phyloP scores from a whole-genome alignment of 2,797 vertebrate species.

The Acanthopagrus latus region DNA sequence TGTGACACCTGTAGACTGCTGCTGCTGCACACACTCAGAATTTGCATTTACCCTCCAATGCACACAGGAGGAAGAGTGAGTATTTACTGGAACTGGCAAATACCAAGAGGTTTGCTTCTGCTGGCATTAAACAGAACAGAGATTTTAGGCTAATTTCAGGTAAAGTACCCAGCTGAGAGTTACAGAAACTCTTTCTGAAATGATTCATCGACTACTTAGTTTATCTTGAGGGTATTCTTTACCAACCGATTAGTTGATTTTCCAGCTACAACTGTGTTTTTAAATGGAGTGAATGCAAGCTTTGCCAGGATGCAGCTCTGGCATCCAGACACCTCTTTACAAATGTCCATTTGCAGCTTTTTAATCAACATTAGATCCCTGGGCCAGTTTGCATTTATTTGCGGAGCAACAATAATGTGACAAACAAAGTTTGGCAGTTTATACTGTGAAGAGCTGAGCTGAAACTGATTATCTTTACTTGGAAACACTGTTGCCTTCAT shows the following conservation, averaged over 20 bases:
- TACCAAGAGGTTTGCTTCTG: constrained; percentile 25
- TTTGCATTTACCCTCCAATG: not conserved
- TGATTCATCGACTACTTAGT: constrained; percentile 24
- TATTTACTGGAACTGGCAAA: constrained; percentile 11
- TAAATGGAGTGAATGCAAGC: constrained; percentile 4
- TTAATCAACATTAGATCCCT: constrained; percentile 19
- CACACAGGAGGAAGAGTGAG: constrained; percentile 15
- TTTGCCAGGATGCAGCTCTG: not conserved
- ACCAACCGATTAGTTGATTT: not conserved
- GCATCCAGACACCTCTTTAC: constrained; percentile 1
- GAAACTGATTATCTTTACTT: not conserved
- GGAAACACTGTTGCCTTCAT: not conserved
- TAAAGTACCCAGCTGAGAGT: constrained; percentile 23
- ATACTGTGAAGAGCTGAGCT: not conserved
- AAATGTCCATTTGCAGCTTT: constrained; percentile 9
- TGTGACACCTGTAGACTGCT: not conserved
- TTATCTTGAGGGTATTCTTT: constrained; percentile 13
- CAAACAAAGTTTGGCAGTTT: constrained; percentile 7
- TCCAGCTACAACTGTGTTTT: not conserved
- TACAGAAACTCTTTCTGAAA: constrained; percentile 8
- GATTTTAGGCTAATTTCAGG: constrained; percentile 37
- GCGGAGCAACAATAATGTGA: not conserved
- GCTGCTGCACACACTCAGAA: constrained; percentile 17
- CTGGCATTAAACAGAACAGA: constrained; percentile 20
- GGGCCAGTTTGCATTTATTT: constrained; percentile 22